phyloP scores from a whole-genome alignment of 1,140 invertebrate genomes.

The Calliphora vicina region DNA sequence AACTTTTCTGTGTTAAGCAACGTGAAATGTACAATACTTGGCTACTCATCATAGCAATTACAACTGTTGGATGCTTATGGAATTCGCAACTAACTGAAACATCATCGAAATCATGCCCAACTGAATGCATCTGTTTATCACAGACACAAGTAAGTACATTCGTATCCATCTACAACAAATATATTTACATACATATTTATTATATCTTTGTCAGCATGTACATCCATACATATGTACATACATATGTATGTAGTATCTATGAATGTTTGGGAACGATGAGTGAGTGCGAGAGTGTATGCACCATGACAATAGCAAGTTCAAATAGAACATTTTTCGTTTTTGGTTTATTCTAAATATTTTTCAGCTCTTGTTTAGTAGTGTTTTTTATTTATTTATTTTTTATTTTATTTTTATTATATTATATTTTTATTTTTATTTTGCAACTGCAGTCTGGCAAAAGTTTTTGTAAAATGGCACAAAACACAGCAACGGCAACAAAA shows the following conservation, averaged over 20 bases:
- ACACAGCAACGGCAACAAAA: no score
- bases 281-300: background rate
- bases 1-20: constrained; percentile 39
- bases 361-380: background rate
- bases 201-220: no score
- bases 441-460: background rate
- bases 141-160: constrained; percentile 79
- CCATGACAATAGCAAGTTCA: background rate
- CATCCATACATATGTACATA: no score
- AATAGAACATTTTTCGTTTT: background rate
- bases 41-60: constrained; percentile 61
- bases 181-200: no score
- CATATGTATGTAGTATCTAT: background rate
- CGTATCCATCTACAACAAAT: background rate
- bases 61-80: constrained; percentile 63
- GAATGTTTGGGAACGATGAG: background rate
- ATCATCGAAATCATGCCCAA: constrained; percentile 69
- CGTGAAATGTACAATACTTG: constrained; percentile 64
- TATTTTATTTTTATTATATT: no score
- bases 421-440: no score
- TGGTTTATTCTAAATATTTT: background rate
- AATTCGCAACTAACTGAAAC: constrained; percentile 62
- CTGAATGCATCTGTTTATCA: constrained; percentile 81
- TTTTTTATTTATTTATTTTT: background rate
- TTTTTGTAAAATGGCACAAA: background rate